phyloP scores from a whole-genome alignment of 2,888 invertebrate genomes.

The Drosophila sordidapex region DNA sequence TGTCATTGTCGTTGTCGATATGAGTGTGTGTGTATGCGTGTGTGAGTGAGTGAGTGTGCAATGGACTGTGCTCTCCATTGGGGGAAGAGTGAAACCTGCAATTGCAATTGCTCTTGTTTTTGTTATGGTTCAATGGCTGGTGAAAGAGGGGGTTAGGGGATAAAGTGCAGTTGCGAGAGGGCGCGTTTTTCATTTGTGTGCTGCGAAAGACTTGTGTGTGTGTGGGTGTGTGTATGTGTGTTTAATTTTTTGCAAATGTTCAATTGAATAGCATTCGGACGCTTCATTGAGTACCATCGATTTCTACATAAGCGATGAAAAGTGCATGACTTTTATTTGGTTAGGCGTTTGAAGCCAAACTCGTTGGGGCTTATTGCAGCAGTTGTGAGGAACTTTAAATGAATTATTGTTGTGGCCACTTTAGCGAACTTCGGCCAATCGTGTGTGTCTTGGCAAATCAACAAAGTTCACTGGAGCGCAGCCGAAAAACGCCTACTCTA shows the following conservation, averaged over 20 bases:
- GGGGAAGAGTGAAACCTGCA: conserved; percentile 22
- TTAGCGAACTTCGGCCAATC: conserved; percentile 9
- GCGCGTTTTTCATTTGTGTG: conserved; percentile 62
- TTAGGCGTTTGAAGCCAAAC: conserved; percentile 20
- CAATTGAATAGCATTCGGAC: conserved; percentile 74
- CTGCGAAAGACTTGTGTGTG: conserved; percentile 20
- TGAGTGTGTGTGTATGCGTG: conserved; percentile 12
- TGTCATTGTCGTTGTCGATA: conserved; percentile 75
- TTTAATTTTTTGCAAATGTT: conserved; percentile 74
- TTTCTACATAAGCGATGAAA: conserved; percentile 16
- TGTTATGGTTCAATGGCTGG: background rate
- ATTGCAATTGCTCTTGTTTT: conserved; percentile 46
- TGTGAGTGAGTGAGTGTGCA: conserved; percentile 44
- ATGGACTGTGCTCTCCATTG: conserved; percentile 64
- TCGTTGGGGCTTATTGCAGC: conserved; percentile 24
- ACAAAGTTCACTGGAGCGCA: conserved; percentile 49
- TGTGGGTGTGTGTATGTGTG: conserved; percentile 45
- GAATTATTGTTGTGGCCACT: conserved; percentile 2
- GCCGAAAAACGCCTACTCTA: conserved; percentile 38
- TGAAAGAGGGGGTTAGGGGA: background rate
- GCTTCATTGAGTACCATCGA: conserved; percentile 61
- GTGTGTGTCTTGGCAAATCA: conserved; percentile 39
- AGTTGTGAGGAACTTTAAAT: conserved; percentile 39
- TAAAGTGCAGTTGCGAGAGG: conserved; percentile 19
- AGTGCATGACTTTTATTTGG: conserved; percentile 50